Conservation (phyloP, 2,113 vertebrate genomes). For the Notiomystis cincta region DNA sequence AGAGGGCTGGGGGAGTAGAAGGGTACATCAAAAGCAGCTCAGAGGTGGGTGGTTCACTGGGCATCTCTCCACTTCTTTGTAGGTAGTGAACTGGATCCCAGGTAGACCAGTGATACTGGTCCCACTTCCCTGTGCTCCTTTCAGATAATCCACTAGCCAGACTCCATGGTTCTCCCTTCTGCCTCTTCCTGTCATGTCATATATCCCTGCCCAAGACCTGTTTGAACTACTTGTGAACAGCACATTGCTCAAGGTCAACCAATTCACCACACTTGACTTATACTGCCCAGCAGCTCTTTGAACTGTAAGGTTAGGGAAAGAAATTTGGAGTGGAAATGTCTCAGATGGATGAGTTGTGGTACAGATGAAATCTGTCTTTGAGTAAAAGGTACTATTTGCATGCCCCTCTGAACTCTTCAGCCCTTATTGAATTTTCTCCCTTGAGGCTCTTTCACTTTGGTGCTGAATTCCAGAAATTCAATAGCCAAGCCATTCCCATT, state of each 20-base stretch:
- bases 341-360: neutral
- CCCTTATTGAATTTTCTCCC: neutral
- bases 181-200: neutral
- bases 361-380: neutral
- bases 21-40: neutral
- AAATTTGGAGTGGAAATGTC: neutral
- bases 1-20: neutral
- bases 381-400: neutral
- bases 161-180: neutral
- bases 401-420: neutral
- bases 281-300: neutral
- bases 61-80: neutral
- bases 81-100: neutral
- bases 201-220: neutral
- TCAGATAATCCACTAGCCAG: neutral
- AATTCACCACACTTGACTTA: neutral
- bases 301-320: neutral
- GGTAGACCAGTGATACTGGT: neutral
- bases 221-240: neutral
- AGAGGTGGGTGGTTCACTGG: neutral
- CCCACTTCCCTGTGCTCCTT: neutral
- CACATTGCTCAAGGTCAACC: neutral
- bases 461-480: conserved; percentile 29
- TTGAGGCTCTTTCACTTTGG: neutral
- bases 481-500: conserved; percentile 59